These are phyloP conservation scores for Piezodorus guildinii DNA, from an alignment of 1,140 invertebrate species.

Conservation along the genomic window DNA sequence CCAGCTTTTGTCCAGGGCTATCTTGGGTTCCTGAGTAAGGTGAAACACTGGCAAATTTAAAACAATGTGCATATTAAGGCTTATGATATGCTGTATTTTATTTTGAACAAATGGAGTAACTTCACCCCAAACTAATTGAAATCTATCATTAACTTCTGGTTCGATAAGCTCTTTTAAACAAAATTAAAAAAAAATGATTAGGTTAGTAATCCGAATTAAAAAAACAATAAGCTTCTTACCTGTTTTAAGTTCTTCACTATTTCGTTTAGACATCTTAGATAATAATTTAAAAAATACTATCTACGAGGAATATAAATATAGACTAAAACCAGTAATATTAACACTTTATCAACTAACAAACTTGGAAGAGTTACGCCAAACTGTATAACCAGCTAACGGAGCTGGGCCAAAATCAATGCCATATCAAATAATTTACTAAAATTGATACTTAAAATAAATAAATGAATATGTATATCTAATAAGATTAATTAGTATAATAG, in stretches of 20 bases:
- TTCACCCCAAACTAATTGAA: neutral
- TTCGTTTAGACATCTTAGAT: slow-evolving; percentile 14
- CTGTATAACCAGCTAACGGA: neutral
- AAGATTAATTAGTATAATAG: too few relatives aligned
- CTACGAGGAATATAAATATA: neutral
- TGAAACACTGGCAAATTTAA: slow-evolving; percentile 30
- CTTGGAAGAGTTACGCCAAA: neutral
- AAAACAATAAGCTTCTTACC: neutral
- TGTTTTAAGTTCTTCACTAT: slow-evolving; percentile 2
- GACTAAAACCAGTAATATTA: neutral
- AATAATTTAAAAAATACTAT: slow-evolving; percentile 3
- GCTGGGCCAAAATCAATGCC: slow-evolving; percentile 9
- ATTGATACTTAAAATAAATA: too few relatives aligned
- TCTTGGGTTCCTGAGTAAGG: slow-evolving; percentile 27
- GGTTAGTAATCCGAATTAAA: neutral
- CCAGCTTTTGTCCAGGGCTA: slow-evolving; percentile 6
- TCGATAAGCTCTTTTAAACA: too few relatives aligned
- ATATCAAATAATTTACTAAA: too few relatives aligned
- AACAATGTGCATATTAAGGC: slow-evolving; percentile 23
- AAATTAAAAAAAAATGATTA: too few relatives aligned
- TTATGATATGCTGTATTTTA: slow-evolving; percentile 5
- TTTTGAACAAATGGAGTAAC: neutral
- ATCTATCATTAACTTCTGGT: neutral
- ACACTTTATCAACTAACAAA: neutral
- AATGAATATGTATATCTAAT: too few relatives aligned